Conservation (phyloP, 2,113 vertebrate genomes). For the Neolamprologus modestus region DNA sequence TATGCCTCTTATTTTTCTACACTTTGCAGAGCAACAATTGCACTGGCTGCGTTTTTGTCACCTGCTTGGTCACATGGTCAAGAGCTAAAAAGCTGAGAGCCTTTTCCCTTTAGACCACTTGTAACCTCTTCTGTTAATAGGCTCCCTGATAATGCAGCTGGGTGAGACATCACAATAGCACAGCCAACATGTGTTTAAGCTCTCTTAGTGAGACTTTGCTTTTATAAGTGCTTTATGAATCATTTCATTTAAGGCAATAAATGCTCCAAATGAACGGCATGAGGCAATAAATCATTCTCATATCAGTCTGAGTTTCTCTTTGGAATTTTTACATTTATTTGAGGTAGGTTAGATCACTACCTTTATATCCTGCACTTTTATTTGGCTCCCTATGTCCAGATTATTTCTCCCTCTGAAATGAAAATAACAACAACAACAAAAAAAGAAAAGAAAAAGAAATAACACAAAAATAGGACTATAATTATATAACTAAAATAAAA, state of each 20-base stretch:
- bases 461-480: neutral
- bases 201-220: neutral
- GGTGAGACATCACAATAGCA: neutral
- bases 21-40: neutral
- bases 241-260: neutral
- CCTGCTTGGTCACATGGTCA: neutral
- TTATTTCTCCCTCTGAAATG: neutral
- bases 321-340: neutral
- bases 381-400: neutral
- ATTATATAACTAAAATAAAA: neutral
- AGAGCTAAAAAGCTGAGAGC: neutral
- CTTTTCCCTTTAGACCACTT: neutral
- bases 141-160: slow-evolving; percentile 8
- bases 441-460: neutral
- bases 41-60: neutral
- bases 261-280: neutral
- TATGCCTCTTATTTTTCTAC: neutral
- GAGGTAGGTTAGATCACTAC: neutral
- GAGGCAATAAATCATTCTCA: neutral
- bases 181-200: neutral
- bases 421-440: neutral
- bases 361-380: neutral
- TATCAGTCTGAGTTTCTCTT: neutral
- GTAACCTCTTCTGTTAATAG: neutral
- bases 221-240: neutral